Conservation (phyloP, 2,888 invertebrate genomes). For the Monoplex corrugatus region DNA sequence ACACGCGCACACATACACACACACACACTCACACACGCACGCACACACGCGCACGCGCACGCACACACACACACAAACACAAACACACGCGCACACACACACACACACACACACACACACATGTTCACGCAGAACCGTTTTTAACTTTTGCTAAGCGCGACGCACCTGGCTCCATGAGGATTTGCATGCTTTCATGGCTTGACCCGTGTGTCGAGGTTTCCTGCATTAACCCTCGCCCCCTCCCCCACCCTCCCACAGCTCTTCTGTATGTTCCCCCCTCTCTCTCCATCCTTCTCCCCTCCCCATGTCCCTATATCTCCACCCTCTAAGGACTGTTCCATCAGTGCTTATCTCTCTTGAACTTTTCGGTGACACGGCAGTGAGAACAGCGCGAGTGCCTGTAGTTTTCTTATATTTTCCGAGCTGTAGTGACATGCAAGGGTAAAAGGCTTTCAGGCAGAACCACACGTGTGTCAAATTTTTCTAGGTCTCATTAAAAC, state of each 20-base stretch:
- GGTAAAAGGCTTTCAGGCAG: not conserved
- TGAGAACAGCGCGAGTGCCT: not conserved
- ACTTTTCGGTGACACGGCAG: constrained; percentile 12
- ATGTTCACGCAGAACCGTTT: too few species aligned
- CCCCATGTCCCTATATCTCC: not conserved
- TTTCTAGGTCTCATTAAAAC: constrained; percentile 45
- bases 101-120: constrained; percentile 6
- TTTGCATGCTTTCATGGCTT: constrained; percentile 12
- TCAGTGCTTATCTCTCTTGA: constrained; percentile 33
- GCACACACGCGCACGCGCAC: too few species aligned
- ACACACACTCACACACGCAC: too few species aligned
- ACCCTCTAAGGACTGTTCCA: constrained; percentile 3
- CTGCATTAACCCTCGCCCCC: constrained; percentile 9
- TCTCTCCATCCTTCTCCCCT: not conserved
- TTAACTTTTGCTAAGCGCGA: too few species aligned
- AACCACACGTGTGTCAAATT: constrained; percentile 46
- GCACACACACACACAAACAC: too few species aligned
- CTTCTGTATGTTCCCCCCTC: not conserved
- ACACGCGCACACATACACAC: too few species aligned
- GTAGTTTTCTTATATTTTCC: not conserved
- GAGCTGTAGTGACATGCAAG: too few species aligned
- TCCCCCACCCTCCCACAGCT: not conserved
- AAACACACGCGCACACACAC: not conserved
- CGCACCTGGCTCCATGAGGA: not conserved
- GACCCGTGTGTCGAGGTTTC: not conserved